Conservation (phyloP, 2,113 vertebrate genomes). For the Sebastes fasciatus region DNA sequence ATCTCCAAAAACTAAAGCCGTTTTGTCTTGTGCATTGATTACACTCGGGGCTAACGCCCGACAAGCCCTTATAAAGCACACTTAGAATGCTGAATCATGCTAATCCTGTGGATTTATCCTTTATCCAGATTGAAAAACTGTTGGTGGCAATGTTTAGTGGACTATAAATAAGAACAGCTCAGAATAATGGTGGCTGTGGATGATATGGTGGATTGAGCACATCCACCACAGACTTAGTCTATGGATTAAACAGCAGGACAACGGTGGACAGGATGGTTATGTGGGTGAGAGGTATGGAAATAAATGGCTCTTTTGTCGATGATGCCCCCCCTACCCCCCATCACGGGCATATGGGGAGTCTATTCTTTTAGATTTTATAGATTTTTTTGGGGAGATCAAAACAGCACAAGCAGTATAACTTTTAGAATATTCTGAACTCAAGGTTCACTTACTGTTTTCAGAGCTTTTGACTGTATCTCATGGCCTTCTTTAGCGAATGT, state of each 20-base stretch:
- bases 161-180: conserved; percentile 62
- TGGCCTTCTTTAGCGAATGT: not conserved
- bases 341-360: conserved; percentile 3
- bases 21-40: conserved; percentile 45
- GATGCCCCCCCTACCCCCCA: not conserved
- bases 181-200: conserved; percentile 58
- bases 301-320: conserved; percentile 31
- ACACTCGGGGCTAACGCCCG: conserved; percentile 9
- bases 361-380: not conserved
- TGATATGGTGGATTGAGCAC: conserved; percentile 72
- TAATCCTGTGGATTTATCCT: conserved; percentile 60
- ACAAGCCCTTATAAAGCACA: conserved; percentile 29
- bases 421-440: not conserved
- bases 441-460: not conserved
- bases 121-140: conserved; percentile 49
- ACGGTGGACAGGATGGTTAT: conserved; percentile 29
- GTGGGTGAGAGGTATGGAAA: conserved; percentile 22
- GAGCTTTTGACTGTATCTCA: not conserved
- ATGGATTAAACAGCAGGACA: conserved; percentile 58
- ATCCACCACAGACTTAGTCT: conserved; percentile 45
- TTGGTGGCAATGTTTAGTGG: conserved; percentile 58
- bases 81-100: conserved; percentile 54
- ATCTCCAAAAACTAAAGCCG: conserved; percentile 33
- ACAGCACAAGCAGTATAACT: not conserved
- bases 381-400: not conserved